Base-by-base conservation (phyloP, 1,140 invertebrate species). In the Acromyrmex heyeri region DNA sequence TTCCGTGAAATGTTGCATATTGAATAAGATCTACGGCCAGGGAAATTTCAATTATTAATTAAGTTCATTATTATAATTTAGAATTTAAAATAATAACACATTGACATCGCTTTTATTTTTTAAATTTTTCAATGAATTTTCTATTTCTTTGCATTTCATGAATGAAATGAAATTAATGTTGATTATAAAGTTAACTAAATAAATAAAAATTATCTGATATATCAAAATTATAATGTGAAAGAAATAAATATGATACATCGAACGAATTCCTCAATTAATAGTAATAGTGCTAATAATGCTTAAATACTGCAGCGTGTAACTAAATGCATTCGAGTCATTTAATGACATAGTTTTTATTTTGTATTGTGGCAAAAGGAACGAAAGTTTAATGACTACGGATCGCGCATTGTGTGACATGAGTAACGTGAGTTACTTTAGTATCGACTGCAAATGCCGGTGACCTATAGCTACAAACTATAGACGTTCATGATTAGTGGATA, bases 401-500 rank as follows among this genome's bases (percentile, higher is more conserved):
- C 21, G 24, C n/a, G 18, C 24, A 64, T 76, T 44, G 57, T 27
- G 8, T n/a, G 10, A 27, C 27, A 53, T 27, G 48, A 64, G 14
- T 55, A 67, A 62, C 61, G 65, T 30, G 69, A 86, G 72, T 86
- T 34, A 30, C 30, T 30, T 57, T 62, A 62, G 70, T 75, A 87
- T 75, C 53, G 67, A 86, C 64, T 61, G 50, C 72, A 27, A 85
- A 77, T 55, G 18, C n/a, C 73, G 34, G 16, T 27, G 75, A 85
- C 30, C 48, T 27, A 53, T 48, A 55, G 72, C 14, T 55, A 53
- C 16, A 59, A 27, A 10, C 72, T 88, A 85, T 85, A 89, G 72
- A 16, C 34, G 30, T 77, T 70, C 69, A 34, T 82, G 86, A 86
- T 89, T 88, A 67, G 62, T 59, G 55, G 62, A 88, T 86, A 89